phyloP scores from a whole-genome alignment of 2,797 vertebrate species.

The Arrhamphus sclerolepis region DNA sequence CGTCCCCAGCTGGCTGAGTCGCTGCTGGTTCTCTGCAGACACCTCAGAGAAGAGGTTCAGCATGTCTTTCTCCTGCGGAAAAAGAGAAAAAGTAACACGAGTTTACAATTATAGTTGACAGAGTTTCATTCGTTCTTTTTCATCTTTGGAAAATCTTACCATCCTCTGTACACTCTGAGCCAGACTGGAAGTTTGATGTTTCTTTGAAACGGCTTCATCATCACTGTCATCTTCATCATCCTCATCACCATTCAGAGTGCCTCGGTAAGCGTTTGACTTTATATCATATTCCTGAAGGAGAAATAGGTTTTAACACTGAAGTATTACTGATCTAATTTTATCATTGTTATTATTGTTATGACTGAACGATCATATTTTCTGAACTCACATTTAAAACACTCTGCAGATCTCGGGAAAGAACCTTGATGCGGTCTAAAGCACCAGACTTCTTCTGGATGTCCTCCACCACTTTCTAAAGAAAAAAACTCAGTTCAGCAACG shows the following conservation, averaged over 20 bases:
- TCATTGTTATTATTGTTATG: background rate
- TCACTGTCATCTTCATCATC: slow-evolving; percentile 42
- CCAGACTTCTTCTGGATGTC: slow-evolving; percentile 86
- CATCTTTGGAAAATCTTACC: slow-evolving; percentile 69
- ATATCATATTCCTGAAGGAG: slow-evolving; percentile 86
- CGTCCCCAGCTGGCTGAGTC: slow-evolving; percentile 83
- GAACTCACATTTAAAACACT: slow-evolving; percentile 82
- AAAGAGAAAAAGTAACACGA: background rate
- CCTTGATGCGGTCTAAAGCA: slow-evolving; percentile 75
- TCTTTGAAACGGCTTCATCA: slow-evolving; percentile 69
- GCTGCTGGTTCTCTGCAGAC: slow-evolving; percentile 84
- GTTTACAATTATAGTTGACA: background rate
- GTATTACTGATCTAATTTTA: background rate
- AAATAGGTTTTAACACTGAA: background rate
- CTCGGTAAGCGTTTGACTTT: slow-evolving; percentile 83
- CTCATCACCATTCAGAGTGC: slow-evolving; percentile 73
- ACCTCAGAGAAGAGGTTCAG: slow-evolving; percentile 83
- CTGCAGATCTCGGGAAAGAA: slow-evolving; percentile 85
- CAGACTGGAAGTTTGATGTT: slow-evolving; percentile 74
- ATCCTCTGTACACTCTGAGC: slow-evolving; percentile 85
- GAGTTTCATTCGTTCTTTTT: background rate
- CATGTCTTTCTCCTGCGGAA: slow-evolving; percentile 84
- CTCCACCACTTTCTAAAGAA: slow-evolving; percentile 82
- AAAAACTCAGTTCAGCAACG: background rate
- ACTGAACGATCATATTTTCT: background rate